Percentiles rank a stretch among this genome's conserved stretches.
Evolutionary conservation across 2,797 vertebrate species (phyloP).

Genomic region (Cygnus olor): DNA sequence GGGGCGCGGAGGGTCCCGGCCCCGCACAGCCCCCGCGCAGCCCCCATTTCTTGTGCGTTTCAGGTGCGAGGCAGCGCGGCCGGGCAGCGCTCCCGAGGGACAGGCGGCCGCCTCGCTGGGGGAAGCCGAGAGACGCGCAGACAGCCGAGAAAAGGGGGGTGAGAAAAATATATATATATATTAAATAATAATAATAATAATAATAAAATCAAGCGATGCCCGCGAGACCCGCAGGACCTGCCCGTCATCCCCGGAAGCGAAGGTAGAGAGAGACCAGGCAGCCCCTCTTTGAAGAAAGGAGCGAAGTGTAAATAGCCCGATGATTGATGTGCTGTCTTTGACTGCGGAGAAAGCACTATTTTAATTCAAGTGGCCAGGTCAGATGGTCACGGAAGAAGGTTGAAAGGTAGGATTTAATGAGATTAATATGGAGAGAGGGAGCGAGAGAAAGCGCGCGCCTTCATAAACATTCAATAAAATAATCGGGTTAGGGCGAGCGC

Average conservation of each 20-base stretch:
- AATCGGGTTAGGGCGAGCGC: not conserved
- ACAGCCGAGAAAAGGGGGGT: not conserved
- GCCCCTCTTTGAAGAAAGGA: slow-evolving; percentile 45
- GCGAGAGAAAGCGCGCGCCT: not conserved
- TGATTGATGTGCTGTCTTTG: slow-evolving; percentile 68
- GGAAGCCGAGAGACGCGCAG: not conserved
- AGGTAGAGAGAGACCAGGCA: slow-evolving; percentile 22
- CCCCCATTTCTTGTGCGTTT: not conserved
- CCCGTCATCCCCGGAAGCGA: not conserved
- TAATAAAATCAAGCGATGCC: not conserved
- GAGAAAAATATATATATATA: not conserved
- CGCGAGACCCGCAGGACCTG: not conserved
- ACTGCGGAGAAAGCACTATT: slow-evolving; percentile 67
- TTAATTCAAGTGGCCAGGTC: slow-evolving; percentile 69
- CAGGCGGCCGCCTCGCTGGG: not conserved
- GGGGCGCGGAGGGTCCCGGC: not conserved
- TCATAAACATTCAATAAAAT: slow-evolving; percentile 1
- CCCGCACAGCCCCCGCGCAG: not conserved
- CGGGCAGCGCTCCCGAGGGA: slow-evolving; percentile 37
- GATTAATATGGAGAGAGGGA: slow-evolving; percentile 46
- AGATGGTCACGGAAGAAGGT: slow-evolving; percentile 68
- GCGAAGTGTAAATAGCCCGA: slow-evolving; percentile 56
- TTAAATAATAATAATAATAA: not conserved
- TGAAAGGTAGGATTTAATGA: slow-evolving; percentile 70
- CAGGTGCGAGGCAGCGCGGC: slow-evolving; percentile 43